Percentiles rank a stretch among this genome's conserved stretches.
phyloP scores from a whole-genome alignment of 2,888 invertebrate species.

The Ophioninae sp. region DNA sequence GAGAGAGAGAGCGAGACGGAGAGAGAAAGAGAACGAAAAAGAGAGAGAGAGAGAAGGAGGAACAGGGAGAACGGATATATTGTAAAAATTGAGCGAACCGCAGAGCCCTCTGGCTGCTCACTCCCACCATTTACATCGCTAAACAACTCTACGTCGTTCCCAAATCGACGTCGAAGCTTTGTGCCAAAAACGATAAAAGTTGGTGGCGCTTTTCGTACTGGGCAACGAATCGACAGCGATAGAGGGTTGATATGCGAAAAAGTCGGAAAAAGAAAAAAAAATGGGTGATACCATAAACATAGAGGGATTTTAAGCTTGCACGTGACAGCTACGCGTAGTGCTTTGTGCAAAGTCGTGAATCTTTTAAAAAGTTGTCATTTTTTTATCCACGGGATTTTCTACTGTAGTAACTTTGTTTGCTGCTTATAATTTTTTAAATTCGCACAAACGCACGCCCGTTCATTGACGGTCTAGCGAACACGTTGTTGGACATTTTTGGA shows the following conservation, averaged over 20 bases:
- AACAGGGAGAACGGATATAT: conserved; percentile 62
- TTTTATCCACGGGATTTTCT: neutral
- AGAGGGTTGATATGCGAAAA: conserved; percentile 45
- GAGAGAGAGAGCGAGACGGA: conserved; percentile 21
- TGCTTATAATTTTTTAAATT: neutral
- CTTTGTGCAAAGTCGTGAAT: neutral
- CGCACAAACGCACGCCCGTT: too few species aligned
- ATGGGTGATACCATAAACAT: conserved; percentile 33
- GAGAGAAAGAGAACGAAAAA: conserved; percentile 15
- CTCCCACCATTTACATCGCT: conserved; percentile 56
- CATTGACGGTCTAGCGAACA: too few species aligned
- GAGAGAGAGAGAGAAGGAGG: conserved; percentile 26
- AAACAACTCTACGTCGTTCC: conserved; percentile 59
- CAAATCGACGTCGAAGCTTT: conserved; percentile 64
- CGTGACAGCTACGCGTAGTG: conserved; percentile 4
- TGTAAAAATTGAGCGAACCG: conserved; percentile 61
- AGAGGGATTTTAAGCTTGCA: conserved; percentile 16
- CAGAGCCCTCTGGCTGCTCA: conserved; percentile 40
- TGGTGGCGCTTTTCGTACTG: conserved; percentile 56
- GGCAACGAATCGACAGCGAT: conserved; percentile 58
- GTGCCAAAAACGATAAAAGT: conserved; percentile 65
- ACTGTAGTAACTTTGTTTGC: neutral
- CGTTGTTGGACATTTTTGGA: too few species aligned
- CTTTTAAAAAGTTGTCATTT: neutral
- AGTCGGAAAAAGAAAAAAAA: conserved; percentile 40